A percentile compares a stretch with the other conserved stretches of the same genome.
Evolutionary conservation across 2,113 vertebrate species (phyloP).

Genomic region (Ailuropoda melanoleuca): DNA sequence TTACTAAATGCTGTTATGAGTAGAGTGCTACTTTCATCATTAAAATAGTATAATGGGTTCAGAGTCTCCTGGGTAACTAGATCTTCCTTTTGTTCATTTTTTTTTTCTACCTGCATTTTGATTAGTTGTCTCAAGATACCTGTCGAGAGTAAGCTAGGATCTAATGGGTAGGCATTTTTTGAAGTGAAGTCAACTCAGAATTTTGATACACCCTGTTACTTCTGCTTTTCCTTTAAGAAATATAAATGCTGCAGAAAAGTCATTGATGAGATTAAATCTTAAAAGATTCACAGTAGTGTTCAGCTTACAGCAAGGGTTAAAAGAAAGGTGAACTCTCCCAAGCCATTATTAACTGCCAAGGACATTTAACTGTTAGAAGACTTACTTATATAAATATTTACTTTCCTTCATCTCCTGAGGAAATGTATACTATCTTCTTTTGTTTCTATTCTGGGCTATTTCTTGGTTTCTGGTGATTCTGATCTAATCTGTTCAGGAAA

Average conservation of each 20-base stretch:
- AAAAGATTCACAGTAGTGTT: neutral
- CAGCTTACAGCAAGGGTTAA: neutral
- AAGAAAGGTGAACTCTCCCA: neutral
- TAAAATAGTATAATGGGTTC: slow-evolving; percentile 68
- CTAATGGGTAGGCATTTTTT: neutral
- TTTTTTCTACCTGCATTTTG: slow-evolving; percentile 29
- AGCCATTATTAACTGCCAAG: neutral
- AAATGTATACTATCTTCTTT: neutral
- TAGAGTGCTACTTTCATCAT: slow-evolving; percentile 43
- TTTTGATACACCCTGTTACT: neutral
- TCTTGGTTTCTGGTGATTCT: slow-evolving; percentile 5
- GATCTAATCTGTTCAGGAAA: slow-evolving; percentile 24
- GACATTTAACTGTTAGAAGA: neutral
- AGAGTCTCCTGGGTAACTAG: slow-evolving; percentile 32
- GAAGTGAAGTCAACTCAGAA: neutral
- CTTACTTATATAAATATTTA: slow-evolving; percentile 19
- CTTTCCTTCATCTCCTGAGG: neutral
- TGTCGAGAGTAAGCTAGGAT: slow-evolving; percentile 41
- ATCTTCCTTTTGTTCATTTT: slow-evolving; percentile 49
- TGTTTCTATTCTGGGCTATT: neutral
- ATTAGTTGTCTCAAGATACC: slow-evolving; percentile 50
- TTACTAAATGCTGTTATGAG: slow-evolving; percentile 57
- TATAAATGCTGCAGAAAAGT: neutral
- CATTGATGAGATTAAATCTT: slow-evolving; percentile 27
- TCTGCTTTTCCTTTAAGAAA: slow-evolving; percentile 19